Conservation (phyloP, 2,888 invertebrate species). For the Allacma fusca region DNA sequence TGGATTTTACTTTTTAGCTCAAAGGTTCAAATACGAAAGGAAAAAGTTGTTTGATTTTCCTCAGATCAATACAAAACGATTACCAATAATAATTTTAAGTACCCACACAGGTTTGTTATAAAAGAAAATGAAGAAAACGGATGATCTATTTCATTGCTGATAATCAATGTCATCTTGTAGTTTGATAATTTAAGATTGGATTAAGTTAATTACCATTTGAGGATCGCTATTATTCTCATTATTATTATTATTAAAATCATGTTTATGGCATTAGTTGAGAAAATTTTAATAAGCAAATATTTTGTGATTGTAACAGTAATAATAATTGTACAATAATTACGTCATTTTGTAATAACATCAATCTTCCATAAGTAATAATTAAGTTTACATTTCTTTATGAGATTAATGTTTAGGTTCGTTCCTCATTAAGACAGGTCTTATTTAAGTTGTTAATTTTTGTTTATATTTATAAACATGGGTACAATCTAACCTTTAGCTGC, state of each 20-base stretch:
- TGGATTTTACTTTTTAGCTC: conserved; percentile 4
- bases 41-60: background rate
- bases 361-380: conserved; percentile 13
- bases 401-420: conserved; percentile 16
- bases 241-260: conserved; percentile 18
- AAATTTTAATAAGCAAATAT: conserved; percentile 16
- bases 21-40: background rate
- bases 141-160: conserved; percentile 6
- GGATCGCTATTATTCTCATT: background rate
- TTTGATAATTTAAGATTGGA: conserved; percentile 5
- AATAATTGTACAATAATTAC: conserved; percentile 17
- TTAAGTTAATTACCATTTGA: background rate
- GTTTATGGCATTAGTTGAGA: background rate
- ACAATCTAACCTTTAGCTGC: background rate
- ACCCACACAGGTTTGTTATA: background rate
- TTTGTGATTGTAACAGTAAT: conserved; percentile 22
- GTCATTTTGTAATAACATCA: background rate
- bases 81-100: background rate
- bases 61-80: background rate
- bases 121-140: background rate
- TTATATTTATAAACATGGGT: background rate
- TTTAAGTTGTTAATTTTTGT: background rate
- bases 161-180: conserved; percentile 8
- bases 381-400: background rate
- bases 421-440: background rate